Evolutionary conservation across 2,113 vertebrate genomes (phyloP).

Genomic region (Columba livia): DNA sequence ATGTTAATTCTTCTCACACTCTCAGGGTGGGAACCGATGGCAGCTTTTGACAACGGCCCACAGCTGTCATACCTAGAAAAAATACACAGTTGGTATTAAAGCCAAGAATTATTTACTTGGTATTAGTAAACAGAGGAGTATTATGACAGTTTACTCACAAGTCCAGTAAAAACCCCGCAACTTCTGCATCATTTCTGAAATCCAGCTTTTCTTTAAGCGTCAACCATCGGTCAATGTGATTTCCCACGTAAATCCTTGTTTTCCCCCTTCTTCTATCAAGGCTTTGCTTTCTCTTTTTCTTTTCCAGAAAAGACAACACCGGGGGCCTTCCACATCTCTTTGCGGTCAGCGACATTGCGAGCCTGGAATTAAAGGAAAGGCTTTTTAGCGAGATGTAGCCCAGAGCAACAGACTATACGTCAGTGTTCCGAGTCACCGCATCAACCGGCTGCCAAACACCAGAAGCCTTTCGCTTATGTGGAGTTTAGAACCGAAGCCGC

Average conservation of each 20-base stretch:
- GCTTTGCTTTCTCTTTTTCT: constrained; percentile 27
- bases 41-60: neutral
- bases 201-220: neutral
- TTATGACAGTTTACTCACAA: neutral
- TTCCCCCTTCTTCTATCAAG: constrained; percentile 25
- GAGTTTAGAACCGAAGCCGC: fast-evolving
- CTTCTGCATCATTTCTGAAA: constrained; percentile 5
- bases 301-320: constrained; percentile 6
- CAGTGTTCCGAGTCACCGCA: fast-evolving
- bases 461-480: fast-evolving
- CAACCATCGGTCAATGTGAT: neutral
- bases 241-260: constrained; percentile 14
- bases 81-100: neutral
- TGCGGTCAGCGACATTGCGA: neutral
- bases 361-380: neutral
- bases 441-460: fast-evolving
- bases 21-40: neutral
- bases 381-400: fast-evolving
- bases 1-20: neutral
- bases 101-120: neutral
- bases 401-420: fast-evolving
- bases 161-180: constrained; percentile 27
- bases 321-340: constrained; percentile 1
- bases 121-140: neutral
- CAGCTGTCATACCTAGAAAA: constrained; percentile 8